Percentiles rank a stretch among this genome's conserved stretches.
Evolutionary conservation across 2,888 invertebrate species (phyloP).

Genomic region (Agonum fuliginosum): DNA sequence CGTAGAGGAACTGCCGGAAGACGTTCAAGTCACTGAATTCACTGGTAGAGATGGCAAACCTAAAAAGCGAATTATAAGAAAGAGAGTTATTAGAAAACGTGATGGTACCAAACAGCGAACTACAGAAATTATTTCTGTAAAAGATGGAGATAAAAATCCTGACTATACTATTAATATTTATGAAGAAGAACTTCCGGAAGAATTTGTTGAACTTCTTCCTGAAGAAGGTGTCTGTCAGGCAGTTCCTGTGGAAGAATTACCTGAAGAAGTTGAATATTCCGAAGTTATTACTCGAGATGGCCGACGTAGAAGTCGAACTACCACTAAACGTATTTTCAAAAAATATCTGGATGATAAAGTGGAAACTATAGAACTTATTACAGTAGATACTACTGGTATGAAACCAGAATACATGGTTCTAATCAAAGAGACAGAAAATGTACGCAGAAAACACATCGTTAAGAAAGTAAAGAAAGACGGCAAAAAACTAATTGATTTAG

Average conservation of each 20-base stretch:
- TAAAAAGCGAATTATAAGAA: constrained; percentile 65
- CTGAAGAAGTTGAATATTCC: constrained; percentile 66
- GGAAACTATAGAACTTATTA: constrained; percentile 69
- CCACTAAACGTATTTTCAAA: constrained; percentile 68
- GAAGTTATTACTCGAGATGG: constrained; percentile 66
- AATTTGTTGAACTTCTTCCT: constrained; percentile 63
- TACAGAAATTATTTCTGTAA: constrained; percentile 72
- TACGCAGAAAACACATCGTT: constrained; percentile 54
- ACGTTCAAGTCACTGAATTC: constrained; percentile 65
- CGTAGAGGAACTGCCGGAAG: constrained; percentile 64
- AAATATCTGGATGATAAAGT: constrained; percentile 67
- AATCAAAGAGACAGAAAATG: constrained; percentile 63
- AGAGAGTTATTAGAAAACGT: constrained; percentile 67
- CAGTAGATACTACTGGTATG: constrained; percentile 69
- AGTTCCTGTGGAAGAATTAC: constrained; percentile 62
- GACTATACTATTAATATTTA: constrained; percentile 67
- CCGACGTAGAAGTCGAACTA: constrained; percentile 66
- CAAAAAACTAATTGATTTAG: constrained; percentile 65
- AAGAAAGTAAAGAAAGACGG: constrained; percentile 62
- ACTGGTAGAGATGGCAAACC: constrained; percentile 60
- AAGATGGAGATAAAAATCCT: constrained; percentile 71
- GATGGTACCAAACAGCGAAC: constrained; percentile 68
- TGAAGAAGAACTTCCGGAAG: constrained; percentile 69
- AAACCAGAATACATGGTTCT: constrained; percentile 70
- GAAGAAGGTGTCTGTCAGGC: constrained; percentile 63